A percentile compares a stretch with the other conserved stretches of the same genome.
phyloP scores from a whole-genome alignment of 1,140 invertebrate genomes.

The Aculops lycopersici region DNA sequence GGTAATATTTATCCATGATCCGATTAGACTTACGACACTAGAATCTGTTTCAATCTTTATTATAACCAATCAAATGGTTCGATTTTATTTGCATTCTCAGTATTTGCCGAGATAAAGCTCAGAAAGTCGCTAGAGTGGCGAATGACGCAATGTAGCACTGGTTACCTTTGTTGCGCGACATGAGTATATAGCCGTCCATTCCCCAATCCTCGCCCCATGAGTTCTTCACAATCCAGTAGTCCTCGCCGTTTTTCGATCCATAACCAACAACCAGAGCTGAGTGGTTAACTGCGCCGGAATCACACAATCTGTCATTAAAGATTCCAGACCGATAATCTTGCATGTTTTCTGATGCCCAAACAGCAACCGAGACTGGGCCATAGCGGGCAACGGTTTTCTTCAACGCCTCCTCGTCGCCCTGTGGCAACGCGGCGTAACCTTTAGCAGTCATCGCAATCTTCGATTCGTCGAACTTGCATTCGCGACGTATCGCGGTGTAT shows the following conservation, averaged over 20 bases:
- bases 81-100: no score
- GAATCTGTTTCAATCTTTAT: no score
- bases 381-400: slow-evolving; percentile 9
- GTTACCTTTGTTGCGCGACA: slow-evolving; percentile 16
- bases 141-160: no score
- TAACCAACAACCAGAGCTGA: slow-evolving; percentile 19
- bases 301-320: slow-evolving; percentile 11
- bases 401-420: slow-evolving; percentile 18
- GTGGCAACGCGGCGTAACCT: slow-evolving; percentile 15
- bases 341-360: slow-evolving; percentile 16
- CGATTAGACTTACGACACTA: no score
- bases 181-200: slow-evolving; percentile 15
- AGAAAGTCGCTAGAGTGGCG: no score
- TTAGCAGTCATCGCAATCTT: slow-evolving; percentile 8
- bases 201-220: slow-evolving; percentile 34
- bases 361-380: slow-evolving; percentile 13
- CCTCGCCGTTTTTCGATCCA: slow-evolving; percentile 18
- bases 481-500: neutral
- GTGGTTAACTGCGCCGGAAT: slow-evolving; percentile 14
- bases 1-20: no score
- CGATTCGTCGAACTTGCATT: neutral
- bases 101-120: no score
- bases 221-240: slow-evolving; percentile 69
- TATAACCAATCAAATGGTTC: no score
- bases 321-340: neutral